phyloP scores from a whole-genome alignment of 2,888 invertebrate species.

The Heteromurus nitidus region DNA sequence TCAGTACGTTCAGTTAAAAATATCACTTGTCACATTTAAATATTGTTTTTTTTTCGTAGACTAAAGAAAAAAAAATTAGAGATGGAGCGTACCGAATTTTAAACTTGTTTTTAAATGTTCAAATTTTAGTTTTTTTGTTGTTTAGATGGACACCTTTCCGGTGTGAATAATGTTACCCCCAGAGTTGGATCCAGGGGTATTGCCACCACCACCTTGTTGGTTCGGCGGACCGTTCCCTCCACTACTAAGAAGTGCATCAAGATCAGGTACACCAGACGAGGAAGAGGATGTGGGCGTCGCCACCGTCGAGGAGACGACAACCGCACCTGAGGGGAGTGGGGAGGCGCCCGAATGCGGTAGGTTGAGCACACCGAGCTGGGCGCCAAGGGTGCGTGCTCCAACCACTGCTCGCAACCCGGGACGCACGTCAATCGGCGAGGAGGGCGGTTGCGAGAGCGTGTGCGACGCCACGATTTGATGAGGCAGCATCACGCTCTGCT shows the following conservation, averaged over 20 bases:
- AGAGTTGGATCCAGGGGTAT: slow-evolving; percentile 1
- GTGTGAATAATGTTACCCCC: slow-evolving; percentile 27
- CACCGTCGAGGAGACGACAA: slow-evolving; percentile 19
- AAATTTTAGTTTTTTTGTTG: neutral
- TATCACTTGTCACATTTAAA: slow-evolving; percentile 24
- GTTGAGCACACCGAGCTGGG: slow-evolving; percentile 16
- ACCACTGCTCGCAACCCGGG: slow-evolving; percentile 58
- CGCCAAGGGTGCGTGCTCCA: slow-evolving; percentile 35
- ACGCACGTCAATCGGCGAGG: slow-evolving; percentile 52
- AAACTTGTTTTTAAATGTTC: neutral
- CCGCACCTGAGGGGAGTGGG: slow-evolving; percentile 40
- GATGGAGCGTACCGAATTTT: neutral
- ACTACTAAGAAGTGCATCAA: slow-evolving; percentile 70
- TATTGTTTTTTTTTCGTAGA: neutral
- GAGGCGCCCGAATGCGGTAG: slow-evolving; percentile 35
- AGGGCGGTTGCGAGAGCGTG: neutral
- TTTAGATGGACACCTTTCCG: slow-evolving; percentile 41
- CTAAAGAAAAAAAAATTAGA: neutral
- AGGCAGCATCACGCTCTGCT: neutral
- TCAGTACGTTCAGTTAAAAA: slow-evolving; percentile 52
- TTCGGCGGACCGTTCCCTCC: neutral
- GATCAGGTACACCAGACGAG: slow-evolving; percentile 70
- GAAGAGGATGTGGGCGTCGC: slow-evolving; percentile 11
- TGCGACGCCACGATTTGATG: neutral
- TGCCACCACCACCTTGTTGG: slow-evolving; percentile 27